These are phyloP conservation scores for Megatriorchis doriae DNA, from an alignment of 2,113 vertebrate species.

Conservation along the genomic window DNA sequence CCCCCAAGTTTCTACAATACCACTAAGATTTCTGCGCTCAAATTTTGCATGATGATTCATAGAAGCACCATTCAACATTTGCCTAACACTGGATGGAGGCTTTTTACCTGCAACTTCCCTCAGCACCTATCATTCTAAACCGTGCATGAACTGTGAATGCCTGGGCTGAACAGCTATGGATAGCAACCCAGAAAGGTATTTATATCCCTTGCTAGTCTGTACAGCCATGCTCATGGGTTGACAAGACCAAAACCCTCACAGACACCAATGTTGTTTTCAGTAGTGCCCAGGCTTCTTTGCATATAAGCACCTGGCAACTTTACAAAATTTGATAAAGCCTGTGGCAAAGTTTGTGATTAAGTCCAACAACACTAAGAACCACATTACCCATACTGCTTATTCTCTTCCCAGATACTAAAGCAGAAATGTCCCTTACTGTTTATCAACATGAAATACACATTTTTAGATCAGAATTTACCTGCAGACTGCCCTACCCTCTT, in stretches of 20 bases:
- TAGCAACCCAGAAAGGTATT: background rate
- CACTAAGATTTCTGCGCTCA: background rate
- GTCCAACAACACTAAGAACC: background rate
- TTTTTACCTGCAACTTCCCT: background rate
- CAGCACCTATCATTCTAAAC: background rate
- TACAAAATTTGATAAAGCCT: background rate
- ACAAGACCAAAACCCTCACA: background rate
- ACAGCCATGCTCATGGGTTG: background rate
- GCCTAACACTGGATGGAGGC: background rate
- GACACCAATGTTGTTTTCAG: background rate
- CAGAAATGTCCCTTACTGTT: background rate
- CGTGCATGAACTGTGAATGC: background rate
- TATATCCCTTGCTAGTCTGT: background rate
- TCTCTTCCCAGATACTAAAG: background rate
- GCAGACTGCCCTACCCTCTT: background rate
- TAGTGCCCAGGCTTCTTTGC: background rate
- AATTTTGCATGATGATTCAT: background rate
- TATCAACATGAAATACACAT: background rate
- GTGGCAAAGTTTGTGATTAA: background rate
- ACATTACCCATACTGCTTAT: background rate
- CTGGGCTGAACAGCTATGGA: background rate
- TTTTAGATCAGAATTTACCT: background rate
- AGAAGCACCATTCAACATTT: background rate
- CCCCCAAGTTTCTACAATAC: background rate
- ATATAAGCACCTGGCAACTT: background rate